Base-by-base conservation (phyloP, 2,888 invertebrate genomes). In the Stenodera caucasica region DNA sequence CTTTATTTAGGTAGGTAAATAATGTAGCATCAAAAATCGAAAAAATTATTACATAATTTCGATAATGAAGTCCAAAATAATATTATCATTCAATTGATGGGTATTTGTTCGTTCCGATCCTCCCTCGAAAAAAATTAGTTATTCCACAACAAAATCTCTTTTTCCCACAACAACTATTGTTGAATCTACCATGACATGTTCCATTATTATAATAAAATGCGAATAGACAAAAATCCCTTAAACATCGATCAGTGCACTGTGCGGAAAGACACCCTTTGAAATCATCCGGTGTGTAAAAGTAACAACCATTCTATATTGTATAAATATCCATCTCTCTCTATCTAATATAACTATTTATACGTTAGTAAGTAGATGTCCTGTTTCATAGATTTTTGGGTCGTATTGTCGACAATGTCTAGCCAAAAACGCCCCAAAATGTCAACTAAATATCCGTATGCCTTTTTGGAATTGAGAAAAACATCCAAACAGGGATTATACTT, bases 381-480 rank as follows among this genome's bases (percentile, higher is more conserved):
- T n/a, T n/a, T n/a, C n/a, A n/a, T n/a, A n/a, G n/a, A n/a, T n/a
- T n/a, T n/a, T 26, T 26, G 7, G 26, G 7, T 21, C 9, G 2
- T 21, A 63, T 61, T 58, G 58, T 53, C 57, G 55, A 61, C 59
- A 51, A 54, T 55, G 56, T 58, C 51, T 55, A 51, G 56, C 45
- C 21, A 21, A 21, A 21, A 45, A 45, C 45, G 21, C 45, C 73
- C 76, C 72, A 71, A 75, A 74, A 75, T 75, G 76, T 77, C 77
- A 75, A 73, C 71, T 71, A 73, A 74, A 77, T 77, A 75, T 77
- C 72, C 71, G 71, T 68, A 77, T 74, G 77, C 73, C 69, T 68
- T 69, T 74, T 73, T 68, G 70, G 57, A 64, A 60, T 52, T 64
- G 56, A 60, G 61, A 64, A 51, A 54, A 63, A 60, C 57, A 69